These are phyloP conservation scores for Pollenia griseotomentosa DNA, from an alignment of 2,888 invertebrate genomes.

Conservation along the genomic window DNA sequence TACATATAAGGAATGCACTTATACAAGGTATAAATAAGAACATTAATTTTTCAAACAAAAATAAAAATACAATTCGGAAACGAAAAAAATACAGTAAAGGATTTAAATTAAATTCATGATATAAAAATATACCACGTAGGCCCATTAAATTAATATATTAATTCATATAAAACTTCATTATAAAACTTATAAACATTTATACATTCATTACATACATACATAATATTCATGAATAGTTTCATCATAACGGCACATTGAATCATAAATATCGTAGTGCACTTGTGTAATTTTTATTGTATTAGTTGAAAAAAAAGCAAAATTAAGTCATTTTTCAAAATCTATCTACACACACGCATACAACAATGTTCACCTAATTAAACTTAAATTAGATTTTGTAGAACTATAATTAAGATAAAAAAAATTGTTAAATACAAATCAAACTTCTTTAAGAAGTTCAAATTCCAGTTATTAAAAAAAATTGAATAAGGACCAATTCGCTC, in stretches of 20 bases:
- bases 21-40: conserved; percentile 40
- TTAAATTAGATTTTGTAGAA: conserved; percentile 33
- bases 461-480: conserved; percentile 69
- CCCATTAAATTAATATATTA: conserved; percentile 11
- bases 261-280: conserved; percentile 64
- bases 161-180: conserved; percentile 4
- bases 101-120: conserved; percentile 19
- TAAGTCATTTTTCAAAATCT: conserved; percentile 35
- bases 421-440: conserved; percentile 63
- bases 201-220: conserved; percentile 68
- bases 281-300: conserved; percentile 50
- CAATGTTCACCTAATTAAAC: conserved; percentile 50
- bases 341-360: conserved; percentile 40
- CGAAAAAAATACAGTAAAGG: not conserved
- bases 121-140: not conserved
- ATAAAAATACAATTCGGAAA: not conserved
- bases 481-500: conserved; percentile 75
- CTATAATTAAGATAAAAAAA: conserved; percentile 42
- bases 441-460: conserved; percentile 74
- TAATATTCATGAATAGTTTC: conserved; percentile 42
- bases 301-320: conserved; percentile 1
- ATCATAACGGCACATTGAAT: conserved; percentile 42
- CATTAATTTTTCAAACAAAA: not conserved
- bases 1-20: not conserved
- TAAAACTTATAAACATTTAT: conserved; percentile 76